A percentile compares a stretch with the other conserved stretches of the same genome.
phyloP scores from a whole-genome alignment of 1,140 invertebrate species.

The Hypothenemus hampei region DNA sequence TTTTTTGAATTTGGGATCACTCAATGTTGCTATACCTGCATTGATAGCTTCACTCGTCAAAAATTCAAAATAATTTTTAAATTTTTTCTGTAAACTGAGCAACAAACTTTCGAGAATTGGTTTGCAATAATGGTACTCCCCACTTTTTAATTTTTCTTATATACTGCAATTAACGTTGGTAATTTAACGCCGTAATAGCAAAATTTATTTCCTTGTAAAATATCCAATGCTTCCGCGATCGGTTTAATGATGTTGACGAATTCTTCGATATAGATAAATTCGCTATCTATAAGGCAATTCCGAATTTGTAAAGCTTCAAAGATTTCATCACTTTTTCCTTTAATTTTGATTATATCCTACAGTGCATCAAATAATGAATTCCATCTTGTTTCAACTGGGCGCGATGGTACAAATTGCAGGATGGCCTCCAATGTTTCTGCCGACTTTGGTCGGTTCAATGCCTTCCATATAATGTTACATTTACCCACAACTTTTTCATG shows the following conservation, averaged over 20 bases:
- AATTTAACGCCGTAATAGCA: neutral
- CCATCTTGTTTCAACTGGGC: neutral
- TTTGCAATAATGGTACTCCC: neutral
- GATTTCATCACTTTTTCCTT: neutral
- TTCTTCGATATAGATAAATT: neutral
- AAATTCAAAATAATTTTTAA: neutral
- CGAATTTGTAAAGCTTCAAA: neutral
- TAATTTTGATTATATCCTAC: neutral
- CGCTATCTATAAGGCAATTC: neutral
- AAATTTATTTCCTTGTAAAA: neutral
- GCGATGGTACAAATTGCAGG: neutral
- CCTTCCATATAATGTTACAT: neutral
- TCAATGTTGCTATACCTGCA: slow-evolving; percentile 1
- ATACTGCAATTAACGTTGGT: neutral
- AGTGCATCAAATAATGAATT: neutral
- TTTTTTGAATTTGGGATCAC: neutral
- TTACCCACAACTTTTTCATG: neutral
- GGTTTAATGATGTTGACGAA: neutral
- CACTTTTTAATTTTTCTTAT: neutral
- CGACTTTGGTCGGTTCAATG: neutral
- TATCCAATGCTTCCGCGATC: neutral
- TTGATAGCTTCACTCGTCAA: neutral
- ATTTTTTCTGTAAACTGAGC: neutral
- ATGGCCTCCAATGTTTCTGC: neutral
- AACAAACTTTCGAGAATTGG: neutral